Evolutionary conservation across 2,888 invertebrate species (phyloP), one percentile per base, ranked within the genome.

Genomic region (Drosophila hamatofila): DNA sequence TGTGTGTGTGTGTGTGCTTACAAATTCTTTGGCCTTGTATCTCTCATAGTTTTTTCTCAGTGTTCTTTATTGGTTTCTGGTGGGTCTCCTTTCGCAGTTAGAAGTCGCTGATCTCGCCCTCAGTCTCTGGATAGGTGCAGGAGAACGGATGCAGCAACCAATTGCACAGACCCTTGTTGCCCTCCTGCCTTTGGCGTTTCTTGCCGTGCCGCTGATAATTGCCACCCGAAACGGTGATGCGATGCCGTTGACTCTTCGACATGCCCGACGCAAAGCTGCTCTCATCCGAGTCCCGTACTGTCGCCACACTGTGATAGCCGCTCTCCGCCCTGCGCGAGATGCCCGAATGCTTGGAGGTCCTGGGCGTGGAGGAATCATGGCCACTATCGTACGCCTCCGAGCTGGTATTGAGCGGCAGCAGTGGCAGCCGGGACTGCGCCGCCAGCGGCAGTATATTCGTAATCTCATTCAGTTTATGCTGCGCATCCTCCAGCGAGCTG

Each of bases 271-370:
- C 97, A 80, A 97, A 95, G 68, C 97, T 97, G 25, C 97, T 97
- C 72, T 97, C 97, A 90, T 98, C 97, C 80, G 96, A 96, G 92
- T 97, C 97, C 72, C 97, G 94, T 3, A 92, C 93, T 0, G 93
- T 93, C 12, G 97, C 96, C 77, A 98, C 97, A 48, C 89, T 97
- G 90, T 98, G 98, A 89, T 98, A 98, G 1, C 98, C 98, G 88
- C 97, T 97, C 91, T 97, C 97, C 4, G 97, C 97, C 57, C 96
- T 94, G 78, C 96, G 93, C 0, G 96, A 96, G 4, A 96, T 95
- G 0, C 96, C 96, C 79, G 96, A 96, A 78, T 96, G 96, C 91
- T 97, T 97, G 2, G 96, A 96, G 16, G 96, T 96, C 18, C 97
- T 94, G 0, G 96, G 96, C 2, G 96, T 96, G 0, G 96, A 97